Conservation (phyloP, 2,888 invertebrate species). For the Notodonta ziczac region DNA sequence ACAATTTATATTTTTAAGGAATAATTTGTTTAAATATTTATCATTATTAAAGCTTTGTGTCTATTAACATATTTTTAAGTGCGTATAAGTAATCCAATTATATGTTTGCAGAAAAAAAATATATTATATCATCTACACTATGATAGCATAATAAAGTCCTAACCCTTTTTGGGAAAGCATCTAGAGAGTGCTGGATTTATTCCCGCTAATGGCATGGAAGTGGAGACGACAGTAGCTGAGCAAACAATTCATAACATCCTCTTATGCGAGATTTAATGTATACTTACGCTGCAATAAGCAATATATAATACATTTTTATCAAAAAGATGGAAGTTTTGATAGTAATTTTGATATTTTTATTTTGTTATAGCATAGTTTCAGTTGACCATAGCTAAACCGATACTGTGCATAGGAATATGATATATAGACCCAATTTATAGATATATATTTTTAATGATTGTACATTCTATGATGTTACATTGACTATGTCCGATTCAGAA, state of each 20-base stretch:
- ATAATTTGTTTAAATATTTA: neutral
- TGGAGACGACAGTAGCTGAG: conserved; percentile 48
- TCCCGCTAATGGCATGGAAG: conserved; percentile 57
- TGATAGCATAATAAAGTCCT: conserved; percentile 11
- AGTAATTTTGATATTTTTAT: too few relatives aligned
- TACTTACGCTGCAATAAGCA: conserved; percentile 24
- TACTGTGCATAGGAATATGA: too few relatives aligned
- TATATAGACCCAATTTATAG: too few relatives aligned
- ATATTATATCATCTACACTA: neutral
- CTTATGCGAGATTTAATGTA: conserved; percentile 43
- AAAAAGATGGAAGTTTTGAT: too few relatives aligned
- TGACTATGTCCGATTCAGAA: too few relatives aligned
- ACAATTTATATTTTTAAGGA: neutral
- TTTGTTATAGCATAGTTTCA: too few relatives aligned
- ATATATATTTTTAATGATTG: too few relatives aligned
- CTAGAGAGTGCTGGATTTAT: conserved; percentile 52
- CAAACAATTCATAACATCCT: conserved; percentile 58
- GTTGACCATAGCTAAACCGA: too few relatives aligned
- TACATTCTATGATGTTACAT: too few relatives aligned
- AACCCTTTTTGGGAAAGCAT: conserved; percentile 44
- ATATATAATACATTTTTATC: neutral
- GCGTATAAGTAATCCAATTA: too few relatives aligned
- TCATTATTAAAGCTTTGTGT: neutral
- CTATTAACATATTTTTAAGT: too few relatives aligned
- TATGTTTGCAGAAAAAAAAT: too few relatives aligned